Base-by-base conservation (phyloP, 2,113 vertebrate species). In the Chionodraco myersi region DNA sequence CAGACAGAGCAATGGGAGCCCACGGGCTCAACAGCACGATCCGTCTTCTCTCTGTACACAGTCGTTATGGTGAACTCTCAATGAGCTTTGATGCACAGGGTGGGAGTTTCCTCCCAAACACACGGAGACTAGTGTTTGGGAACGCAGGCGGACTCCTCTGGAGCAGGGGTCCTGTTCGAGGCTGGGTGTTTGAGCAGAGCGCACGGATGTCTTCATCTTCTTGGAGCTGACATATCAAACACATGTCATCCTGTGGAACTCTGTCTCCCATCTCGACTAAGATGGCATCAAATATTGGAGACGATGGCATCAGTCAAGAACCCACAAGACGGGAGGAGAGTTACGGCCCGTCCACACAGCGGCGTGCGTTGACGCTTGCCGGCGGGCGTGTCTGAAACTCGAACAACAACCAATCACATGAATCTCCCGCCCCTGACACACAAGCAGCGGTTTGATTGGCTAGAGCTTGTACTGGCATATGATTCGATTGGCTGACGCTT, bases 101-200 rank as follows among this genome's bases (percentile, higher is more conserved):
- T 58, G 10, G 5, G 47, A 14, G 26, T 58, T 59, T 71, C 47
- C 57, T 49, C 10, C 51, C 11, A 60, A 59, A 77, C 41, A 36
- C 52, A 81, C 6, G 68, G 21, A 83, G 18, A 68, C 51, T 58
- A 56, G 78, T 71, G 69, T 79, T 75, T 64, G 57, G 54, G 61
- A 73, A 56, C 51, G 16, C 30, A 41, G 51, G 26, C 49, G 58
- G 34, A 59, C 57, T 1, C n/a, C 75, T 71, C 10, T 3, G 3
- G 62, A 79, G 63, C 60, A 45, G 44, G 48, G 15, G 57, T 44
- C 34, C 21, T 45, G 56, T 75, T 77, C 84, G 51, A 86, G 85
- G 81, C 64, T 14, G 44, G 45, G 13, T 70, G 70, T 75, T 13
- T 75, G 69, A 72, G 54, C 10, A 47, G 8, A 10, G 21, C 58